Base-by-base conservation (phyloP, 2,113 vertebrate species). In the Jaculus jaculus region DNA sequence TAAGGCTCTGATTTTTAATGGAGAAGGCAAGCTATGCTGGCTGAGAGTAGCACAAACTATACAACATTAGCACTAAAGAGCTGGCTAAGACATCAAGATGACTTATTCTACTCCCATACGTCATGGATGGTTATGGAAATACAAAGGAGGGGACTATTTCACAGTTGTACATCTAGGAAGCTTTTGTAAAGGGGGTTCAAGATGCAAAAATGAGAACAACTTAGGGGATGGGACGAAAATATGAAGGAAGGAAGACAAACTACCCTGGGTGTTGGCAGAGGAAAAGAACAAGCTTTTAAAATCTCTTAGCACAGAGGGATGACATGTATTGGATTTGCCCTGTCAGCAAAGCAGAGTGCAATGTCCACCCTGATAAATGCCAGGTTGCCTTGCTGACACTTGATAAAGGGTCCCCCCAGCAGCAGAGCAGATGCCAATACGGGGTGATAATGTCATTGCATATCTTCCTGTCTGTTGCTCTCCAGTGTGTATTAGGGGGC, bases 361-460 rank as follows among this genome's bases (percentile, higher is more conserved):
- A 94, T 82, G 63, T 97, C 93, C 87, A 32, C 20, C 0, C 85
- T 97, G 97, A 98, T 95, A 98, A 98, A 98, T 98, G 97, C 97
- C 98, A 98, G 95, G 84, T 95, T 95, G 93, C 96, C 96, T 69
- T 75, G 90, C 95, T 98, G 97, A 97, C 97, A 97, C 97, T 97
- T 96, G 96, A 97, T 96, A 97, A 98, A 98, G 97, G 95, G 98
- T 96, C 94, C 90, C 90, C 87, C 96, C 71, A 96, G 95, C 90
- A 91, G 79, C 23, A 0, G 24, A 65, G 82, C 58, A 93, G 83
- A 87, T 18, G 0, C 93, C 91, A 90, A 90, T 92, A 95, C 34
- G 42, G 92, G 85, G 51, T 94, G n/a, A 4, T 5, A 34, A 21
- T 66, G 51, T 32, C 3, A 30, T n/a, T 69, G 12, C 32, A 21